Evolutionary conservation across 2,113 vertebrate genomes (phyloP), one percentile per base, ranked within the genome.

Genomic region (Rhegmatorhina hoffmannsi): DNA sequence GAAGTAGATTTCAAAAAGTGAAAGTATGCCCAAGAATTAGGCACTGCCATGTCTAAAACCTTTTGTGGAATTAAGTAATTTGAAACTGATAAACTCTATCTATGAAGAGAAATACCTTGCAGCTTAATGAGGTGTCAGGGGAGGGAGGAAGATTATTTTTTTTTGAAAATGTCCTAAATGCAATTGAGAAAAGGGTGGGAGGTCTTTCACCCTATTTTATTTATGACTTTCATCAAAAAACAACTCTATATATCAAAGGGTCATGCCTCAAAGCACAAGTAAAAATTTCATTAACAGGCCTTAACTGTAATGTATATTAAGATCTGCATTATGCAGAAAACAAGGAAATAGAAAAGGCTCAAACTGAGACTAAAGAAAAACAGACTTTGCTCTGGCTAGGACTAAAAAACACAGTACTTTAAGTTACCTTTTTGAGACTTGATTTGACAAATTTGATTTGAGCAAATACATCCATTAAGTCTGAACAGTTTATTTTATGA

Each of bases 401-500:
- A 43, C 10, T 74, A 34, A 16, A 66, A 28, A 72, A 70, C 9
- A 59, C 38, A 50, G 7, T 81, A 52, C n/a, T 34, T 81, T 70
- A 84, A 93, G 29, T 62, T 49, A 79, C 3, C 2, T 49, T 95
- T 94, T 79, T 59, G 29, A 81, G 40, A 67, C 5, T 43, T 90
- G 11, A 89, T 86, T 78, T 81, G 59, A 72, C 38, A 34, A 87
- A 87, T 76, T 34, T 78, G 8, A 83, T 96, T 96, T 94, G 94
- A 86, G 62, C 29, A 95, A 84, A 83, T 84, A 40, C 55, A 92
- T 74, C 13, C 33, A 56, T 79, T 77, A 93, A 87, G 2, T 75
- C 34, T 82, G 36, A 90, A 52, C 23, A 68, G n/a, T 94, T 92
- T 89, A 81, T 92, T 95, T 95, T 90, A 85, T 94, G 80, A 84